Conservation (phyloP, 53 echinoderm and acorn worm species). For the Holothuria scabra region DNA sequence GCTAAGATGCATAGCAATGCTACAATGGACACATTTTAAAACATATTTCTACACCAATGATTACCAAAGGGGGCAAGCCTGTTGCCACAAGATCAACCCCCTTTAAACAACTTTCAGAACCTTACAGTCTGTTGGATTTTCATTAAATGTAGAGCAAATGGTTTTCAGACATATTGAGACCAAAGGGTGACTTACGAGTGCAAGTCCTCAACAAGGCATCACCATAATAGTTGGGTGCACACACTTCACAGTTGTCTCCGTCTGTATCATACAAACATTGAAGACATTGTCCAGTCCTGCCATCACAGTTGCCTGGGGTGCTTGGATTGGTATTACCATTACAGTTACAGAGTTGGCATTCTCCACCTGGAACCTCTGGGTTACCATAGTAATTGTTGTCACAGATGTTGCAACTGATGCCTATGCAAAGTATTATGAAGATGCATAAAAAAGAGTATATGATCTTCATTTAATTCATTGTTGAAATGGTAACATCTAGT, state of each 20-base stretch:
- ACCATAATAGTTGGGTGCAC: slow-evolving; percentile 83
- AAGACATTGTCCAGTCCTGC: slow-evolving; percentile 71
- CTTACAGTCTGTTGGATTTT: too few relatives aligned
- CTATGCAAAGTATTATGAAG: slow-evolving; percentile 32
- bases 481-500: too few relatives aligned
- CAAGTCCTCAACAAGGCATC: slow-evolving; percentile 82
- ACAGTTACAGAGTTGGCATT: slow-evolving; percentile 82
- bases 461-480: too few relatives aligned
- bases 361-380: slow-evolving; percentile 77
- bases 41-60: too few relatives aligned
- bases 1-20: too few relatives aligned
- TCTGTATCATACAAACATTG: slow-evolving; percentile 86
- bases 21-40: too few relatives aligned
- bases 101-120: not conserved
- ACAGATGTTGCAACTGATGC: slow-evolving; percentile 94
- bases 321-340: slow-evolving; percentile 85
- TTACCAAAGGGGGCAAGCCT: too few relatives aligned
- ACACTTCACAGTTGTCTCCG: slow-evolving; percentile 75
- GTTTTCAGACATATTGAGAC: not conserved
- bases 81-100: too few relatives aligned
- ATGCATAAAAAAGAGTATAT: not conserved
- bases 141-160: not conserved
- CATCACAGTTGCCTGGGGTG: slow-evolving; percentile 90
- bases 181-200: slow-evolving; percentile 58
- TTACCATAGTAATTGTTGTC: slow-evolving; percentile 98